phyloP scores from a whole-genome alignment of 2,797 vertebrate genomes.

The Aldrovandia affinis region DNA sequence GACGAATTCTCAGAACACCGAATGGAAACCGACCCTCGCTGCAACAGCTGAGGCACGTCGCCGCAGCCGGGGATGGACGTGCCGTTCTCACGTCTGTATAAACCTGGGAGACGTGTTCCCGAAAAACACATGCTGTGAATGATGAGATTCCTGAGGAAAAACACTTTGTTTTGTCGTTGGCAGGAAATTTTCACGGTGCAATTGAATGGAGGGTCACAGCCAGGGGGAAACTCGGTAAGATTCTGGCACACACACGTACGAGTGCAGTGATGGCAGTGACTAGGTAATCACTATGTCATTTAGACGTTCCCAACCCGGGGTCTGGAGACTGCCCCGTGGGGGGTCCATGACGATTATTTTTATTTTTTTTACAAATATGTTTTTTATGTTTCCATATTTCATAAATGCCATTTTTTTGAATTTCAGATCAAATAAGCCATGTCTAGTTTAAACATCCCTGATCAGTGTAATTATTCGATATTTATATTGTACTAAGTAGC shows the following conservation, averaged over 20 bases:
- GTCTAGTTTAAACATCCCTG: not conserved
- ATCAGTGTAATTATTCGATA: not conserved
- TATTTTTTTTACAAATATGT: too few relatives aligned
- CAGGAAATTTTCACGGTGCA: not conserved
- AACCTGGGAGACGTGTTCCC: not conserved
- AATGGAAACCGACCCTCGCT: not conserved
- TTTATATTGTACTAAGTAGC: not conserved
- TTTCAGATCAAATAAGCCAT: not conserved
- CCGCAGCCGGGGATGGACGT: not conserved
- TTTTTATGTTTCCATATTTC: too few relatives aligned
- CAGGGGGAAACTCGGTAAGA: constrained; percentile 18
- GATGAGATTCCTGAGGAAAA: not conserved
- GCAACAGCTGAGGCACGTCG: not conserved
- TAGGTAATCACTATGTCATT: not conserved
- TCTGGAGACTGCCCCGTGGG: not conserved
- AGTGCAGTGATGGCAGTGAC: too few relatives aligned
- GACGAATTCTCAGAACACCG: not conserved
- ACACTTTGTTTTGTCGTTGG: constrained; percentile 9
- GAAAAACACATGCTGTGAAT: not conserved
- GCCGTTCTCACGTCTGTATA: not conserved
- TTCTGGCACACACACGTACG: not conserved
- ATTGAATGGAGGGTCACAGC: constrained; percentile 20
- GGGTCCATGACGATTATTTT: not conserved
- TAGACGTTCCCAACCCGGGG: not conserved
- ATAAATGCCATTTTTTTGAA: not conserved